Evolutionary conservation across 2,888 invertebrate genomes (phyloP).

Genomic region (Pardosa pseudoannulata): DNA sequence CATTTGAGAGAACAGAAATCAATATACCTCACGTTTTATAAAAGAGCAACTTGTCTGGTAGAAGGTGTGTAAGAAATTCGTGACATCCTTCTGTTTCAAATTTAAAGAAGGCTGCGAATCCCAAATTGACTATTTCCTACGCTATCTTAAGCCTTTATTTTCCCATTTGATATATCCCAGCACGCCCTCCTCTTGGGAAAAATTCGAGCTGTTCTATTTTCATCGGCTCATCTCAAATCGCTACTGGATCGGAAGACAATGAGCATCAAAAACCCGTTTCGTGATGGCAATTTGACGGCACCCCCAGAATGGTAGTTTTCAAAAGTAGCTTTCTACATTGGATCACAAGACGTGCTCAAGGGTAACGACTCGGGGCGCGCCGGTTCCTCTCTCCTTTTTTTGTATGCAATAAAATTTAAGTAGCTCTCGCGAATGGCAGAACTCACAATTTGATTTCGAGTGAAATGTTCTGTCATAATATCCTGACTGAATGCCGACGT

Average conservation of each 20-base stretch:
- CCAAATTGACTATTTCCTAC: not conserved
- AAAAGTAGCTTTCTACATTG: not conserved
- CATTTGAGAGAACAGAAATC: too few species aligned
- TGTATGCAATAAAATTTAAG: not conserved
- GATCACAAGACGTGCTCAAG: not conserved
- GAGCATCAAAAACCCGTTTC: slow-evolving; percentile 1
- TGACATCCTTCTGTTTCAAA: too few species aligned
- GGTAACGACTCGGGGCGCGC: not conserved
- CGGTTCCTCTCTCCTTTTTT: not conserved
- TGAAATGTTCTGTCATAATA: too few species aligned
- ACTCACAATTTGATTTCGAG: not conserved
- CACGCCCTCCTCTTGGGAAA: not conserved
- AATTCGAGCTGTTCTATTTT: not conserved
- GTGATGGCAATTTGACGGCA: not conserved
- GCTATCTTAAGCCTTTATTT: not conserved
- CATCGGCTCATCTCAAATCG: not conserved
- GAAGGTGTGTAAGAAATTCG: too few species aligned
- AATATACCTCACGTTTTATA: too few species aligned
- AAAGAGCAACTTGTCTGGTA: too few species aligned
- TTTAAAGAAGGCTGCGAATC: too few species aligned
- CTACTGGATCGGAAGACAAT: not conserved
- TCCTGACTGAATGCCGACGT: too few species aligned
- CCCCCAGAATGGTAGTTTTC: slow-evolving; percentile 2
- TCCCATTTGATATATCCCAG: not conserved
- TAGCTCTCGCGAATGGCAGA: not conserved